Base-by-base conservation (phyloP, 1,140 invertebrate species). In the Fragariocoptes setiger region DNA sequence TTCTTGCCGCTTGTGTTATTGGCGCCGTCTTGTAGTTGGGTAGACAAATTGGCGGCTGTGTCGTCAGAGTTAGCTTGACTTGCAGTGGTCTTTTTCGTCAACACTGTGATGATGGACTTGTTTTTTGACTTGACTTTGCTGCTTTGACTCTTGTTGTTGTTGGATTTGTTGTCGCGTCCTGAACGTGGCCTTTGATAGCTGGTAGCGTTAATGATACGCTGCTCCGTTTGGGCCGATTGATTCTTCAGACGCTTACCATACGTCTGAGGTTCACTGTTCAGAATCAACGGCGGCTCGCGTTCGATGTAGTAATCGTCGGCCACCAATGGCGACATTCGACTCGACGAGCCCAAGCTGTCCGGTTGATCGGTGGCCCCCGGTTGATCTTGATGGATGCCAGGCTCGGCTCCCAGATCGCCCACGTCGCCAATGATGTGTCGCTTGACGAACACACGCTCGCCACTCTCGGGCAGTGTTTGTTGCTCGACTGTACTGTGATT, bases 81-180 rank as follows among this genome's bases (percentile, higher is more conserved):
- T 3, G 3, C 4, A 13, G 22, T 16, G n/a, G 21, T 18, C 2
- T 31, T 36, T 31, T 31, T 42, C 4, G 38, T 13, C 5, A 16
- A 20, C 37, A 19, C n/a, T 40, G 18, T 14, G 35, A 18, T 14
- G 41, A 21, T 37, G 15, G 16, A 31, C 41, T n/a, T n/a, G 35
- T 18, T n/a, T 40, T 19, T 21, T 31, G 41, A 31, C 35, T 3
- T 37, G 25, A n/a, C 21, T 31, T n/a, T 42, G 41, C n/a, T 37
- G 20, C n/a, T 42, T 42, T 16, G 41, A 37, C 21, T 25, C 35
- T 40, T 25, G 18, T 19, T 25, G 25, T n/a, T 8, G 8, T n/a
- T 31, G 8, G 8, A 8, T 31, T 31, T 31, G n/a, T n/a, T 8
- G 8, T 8, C 8, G 8, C 8, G n/a, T 8, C 25, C 25, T n/a